Conservation (phyloP, 2,113 vertebrate genomes). For the Cebus imitator region DNA sequence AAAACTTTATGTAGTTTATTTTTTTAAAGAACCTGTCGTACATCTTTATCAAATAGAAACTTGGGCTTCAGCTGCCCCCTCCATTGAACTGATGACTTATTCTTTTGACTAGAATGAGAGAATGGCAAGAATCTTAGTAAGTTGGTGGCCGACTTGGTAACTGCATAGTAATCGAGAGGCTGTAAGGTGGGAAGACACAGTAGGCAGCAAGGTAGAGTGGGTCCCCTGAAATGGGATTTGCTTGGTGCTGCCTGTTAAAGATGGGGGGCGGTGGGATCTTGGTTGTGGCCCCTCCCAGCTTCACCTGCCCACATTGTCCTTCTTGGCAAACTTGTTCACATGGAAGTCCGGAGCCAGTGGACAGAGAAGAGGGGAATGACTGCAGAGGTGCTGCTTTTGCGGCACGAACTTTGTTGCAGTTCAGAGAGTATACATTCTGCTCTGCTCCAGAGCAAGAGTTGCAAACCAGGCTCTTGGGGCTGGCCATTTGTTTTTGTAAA, state of each 20-base stretch:
- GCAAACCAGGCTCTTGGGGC: neutral
- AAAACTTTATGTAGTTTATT: slow-evolving; percentile 74
- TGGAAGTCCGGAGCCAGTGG: neutral
- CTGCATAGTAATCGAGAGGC: neutral
- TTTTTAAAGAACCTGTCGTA: slow-evolving; percentile 63
- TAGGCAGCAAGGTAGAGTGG: neutral
- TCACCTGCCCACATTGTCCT: neutral
- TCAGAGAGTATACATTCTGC: neutral
- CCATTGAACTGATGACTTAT: neutral
- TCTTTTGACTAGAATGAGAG: slow-evolving; percentile 31
- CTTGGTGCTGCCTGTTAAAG: neutral
- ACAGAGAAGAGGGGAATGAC: neutral
- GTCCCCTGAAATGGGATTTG: neutral
- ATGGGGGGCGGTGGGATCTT: neutral
- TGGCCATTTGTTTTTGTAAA: slow-evolving; percentile 21
- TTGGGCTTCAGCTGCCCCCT: neutral
- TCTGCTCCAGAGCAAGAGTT: neutral
- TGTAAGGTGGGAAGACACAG: neutral
- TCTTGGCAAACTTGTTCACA: neutral
- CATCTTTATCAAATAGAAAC: slow-evolving; percentile 53
- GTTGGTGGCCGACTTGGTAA: neutral
- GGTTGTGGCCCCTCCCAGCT: neutral
- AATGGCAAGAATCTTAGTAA: neutral
- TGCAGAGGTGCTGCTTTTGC: neutral
- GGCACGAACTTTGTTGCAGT: neutral